A percentile compares a stretch with the other conserved stretches of the same genome.
Evolutionary conservation across 2,113 vertebrate genomes (phyloP).

Genomic region (Benitochromis conjunctus): DNA sequence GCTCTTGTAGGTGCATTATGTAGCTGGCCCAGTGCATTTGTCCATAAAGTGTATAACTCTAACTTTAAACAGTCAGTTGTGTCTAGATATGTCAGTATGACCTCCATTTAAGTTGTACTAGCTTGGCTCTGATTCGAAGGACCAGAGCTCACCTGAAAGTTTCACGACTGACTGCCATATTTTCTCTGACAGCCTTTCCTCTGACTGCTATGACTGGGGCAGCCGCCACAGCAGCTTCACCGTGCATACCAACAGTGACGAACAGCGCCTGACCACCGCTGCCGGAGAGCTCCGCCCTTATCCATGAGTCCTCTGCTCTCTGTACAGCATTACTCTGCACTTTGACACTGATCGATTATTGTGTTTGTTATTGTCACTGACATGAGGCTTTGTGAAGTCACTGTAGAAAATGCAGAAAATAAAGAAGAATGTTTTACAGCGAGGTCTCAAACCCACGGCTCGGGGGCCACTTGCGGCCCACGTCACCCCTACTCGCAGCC

Average conservation of each 20-base stretch:
- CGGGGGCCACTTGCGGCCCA: background rate
- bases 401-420: background rate
- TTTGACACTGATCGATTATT: background rate
- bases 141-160: background rate
- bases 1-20: background rate
- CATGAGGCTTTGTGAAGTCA: background rate
- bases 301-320: slow-evolving; percentile 14
- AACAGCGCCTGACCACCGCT: slow-evolving; percentile 65
- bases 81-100: background rate
- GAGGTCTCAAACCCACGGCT: background rate
- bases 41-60: background rate
- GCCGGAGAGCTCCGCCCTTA: slow-evolving; percentile 73
- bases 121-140: background rate
- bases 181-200: slow-evolving; percentile 72
- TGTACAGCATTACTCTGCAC: slow-evolving; percentile 39
- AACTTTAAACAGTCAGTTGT: background rate
- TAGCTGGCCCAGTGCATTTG: background rate
- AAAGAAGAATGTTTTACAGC: background rate
- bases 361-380: background rate
- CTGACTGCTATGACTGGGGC: slow-evolving; percentile 85
- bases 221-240: slow-evolving; percentile 83
- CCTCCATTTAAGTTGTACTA: background rate
- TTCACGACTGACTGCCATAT: background rate
- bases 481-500: too few species aligned
- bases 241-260: slow-evolving; percentile 74